A percentile compares a stretch with the other conserved stretches of the same genome.
phyloP scores from a whole-genome alignment of 2,797 vertebrate genomes.

The Xiphorhynchus erythropygius region DNA sequence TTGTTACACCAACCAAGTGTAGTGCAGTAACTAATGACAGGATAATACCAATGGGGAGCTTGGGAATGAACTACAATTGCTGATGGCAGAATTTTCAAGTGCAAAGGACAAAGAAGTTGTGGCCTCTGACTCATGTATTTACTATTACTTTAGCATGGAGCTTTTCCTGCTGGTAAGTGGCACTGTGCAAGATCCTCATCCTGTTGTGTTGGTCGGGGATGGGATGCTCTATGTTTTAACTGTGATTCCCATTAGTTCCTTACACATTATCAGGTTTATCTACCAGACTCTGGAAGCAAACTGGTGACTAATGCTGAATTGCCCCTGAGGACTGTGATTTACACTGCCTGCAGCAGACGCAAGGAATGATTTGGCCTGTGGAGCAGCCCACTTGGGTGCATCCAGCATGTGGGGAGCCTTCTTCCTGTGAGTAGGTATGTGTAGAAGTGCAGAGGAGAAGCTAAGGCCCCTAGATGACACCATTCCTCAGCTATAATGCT shows the following conservation, averaged over 20 bases:
- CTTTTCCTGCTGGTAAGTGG: background rate
- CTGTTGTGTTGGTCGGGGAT: background rate
- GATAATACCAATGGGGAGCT: background rate
- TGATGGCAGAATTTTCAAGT: background rate
- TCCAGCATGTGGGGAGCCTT: background rate
- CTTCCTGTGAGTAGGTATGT: background rate
- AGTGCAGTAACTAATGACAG: background rate
- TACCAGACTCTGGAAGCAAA: background rate
- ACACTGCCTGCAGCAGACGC: background rate
- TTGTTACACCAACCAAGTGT: background rate
- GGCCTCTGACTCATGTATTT: background rate
- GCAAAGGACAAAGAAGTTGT: background rate
- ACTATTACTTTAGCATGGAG: background rate
- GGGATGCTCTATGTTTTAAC: background rate
- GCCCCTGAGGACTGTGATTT: background rate
- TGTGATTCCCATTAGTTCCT: background rate
- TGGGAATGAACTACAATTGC: background rate
- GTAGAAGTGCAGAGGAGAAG: background rate
- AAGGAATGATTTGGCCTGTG: background rate
- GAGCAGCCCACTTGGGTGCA: background rate
- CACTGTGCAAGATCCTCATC: background rate
- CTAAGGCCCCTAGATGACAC: background rate
- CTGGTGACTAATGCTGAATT: background rate
- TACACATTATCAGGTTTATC: background rate
- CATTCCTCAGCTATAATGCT: background rate